Percentiles rank a stretch among this genome's conserved stretches.
phyloP scores from a whole-genome alignment of 2,888 invertebrate genomes.

The Cantharis nigra region DNA sequence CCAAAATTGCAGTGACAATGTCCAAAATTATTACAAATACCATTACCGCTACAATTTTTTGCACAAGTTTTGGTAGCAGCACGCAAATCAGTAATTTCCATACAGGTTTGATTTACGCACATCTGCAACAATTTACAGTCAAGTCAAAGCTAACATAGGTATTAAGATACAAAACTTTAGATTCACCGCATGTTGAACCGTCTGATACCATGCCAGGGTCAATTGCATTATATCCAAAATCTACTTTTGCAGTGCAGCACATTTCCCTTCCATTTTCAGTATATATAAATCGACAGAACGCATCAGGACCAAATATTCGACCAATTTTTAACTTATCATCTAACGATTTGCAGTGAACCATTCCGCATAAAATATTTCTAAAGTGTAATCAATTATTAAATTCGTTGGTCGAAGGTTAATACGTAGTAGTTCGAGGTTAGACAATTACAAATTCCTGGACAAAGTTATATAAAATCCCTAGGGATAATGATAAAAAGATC shows the following conservation, averaged over 20 bases:
- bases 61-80: slow-evolving; percentile 68
- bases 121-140: slow-evolving; percentile 63
- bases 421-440: no score
- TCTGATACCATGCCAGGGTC: slow-evolving; percentile 97
- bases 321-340: slow-evolving; percentile 94
- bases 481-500: no score
- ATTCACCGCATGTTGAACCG: slow-evolving; percentile 86
- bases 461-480: no score
- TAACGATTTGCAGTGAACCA: slow-evolving; percentile 92
- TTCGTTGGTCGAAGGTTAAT: no score
- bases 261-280: slow-evolving; percentile 78
- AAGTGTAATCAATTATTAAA: no score
- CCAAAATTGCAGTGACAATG: slow-evolving; percentile 94
- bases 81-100: slow-evolving; percentile 69
- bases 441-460: no score
- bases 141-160: no score
- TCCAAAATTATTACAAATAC: slow-evolving; percentile 85
- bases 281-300: slow-evolving; percentile 69
- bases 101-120: slow-evolving; percentile 90
- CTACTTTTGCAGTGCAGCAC: slow-evolving; percentile 89
- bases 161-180: slow-evolving; percentile 63
- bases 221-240: slow-evolving; percentile 84
- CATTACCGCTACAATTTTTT: slow-evolving; percentile 80
- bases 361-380: slow-evolving; percentile 82
- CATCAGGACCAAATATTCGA: no score